phyloP scores from a whole-genome alignment of 92 coral and sea anemone genomes.

The Meandrina meandrites region DNA sequence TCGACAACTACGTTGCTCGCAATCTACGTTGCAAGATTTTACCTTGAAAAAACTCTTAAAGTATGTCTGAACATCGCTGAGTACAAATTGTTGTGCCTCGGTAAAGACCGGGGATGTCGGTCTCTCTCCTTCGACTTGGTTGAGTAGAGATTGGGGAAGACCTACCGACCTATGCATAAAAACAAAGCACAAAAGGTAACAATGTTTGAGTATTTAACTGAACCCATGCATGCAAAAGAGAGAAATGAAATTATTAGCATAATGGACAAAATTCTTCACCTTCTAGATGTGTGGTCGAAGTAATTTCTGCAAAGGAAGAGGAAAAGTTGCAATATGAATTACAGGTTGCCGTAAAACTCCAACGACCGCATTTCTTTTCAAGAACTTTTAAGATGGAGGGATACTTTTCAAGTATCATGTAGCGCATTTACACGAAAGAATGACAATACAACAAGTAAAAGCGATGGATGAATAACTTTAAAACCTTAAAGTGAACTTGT shows the following conservation, averaged over 20 bases:
- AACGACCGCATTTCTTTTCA: too few species aligned
- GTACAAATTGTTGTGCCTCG: slow-evolving; percentile 85
- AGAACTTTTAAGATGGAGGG: too few species aligned
- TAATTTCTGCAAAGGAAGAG: slow-evolving; percentile 68
- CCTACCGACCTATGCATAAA: slow-evolving; percentile 63
- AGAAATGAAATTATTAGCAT: not conserved
- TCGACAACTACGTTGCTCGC: too few species aligned
- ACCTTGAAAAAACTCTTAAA: slow-evolving; percentile 89
- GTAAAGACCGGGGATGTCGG: slow-evolving; percentile 80
- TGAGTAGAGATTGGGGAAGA: slow-evolving; percentile 75
- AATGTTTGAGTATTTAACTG: not conserved
- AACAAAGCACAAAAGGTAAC: not conserved
- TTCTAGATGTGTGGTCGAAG: slow-evolving; percentile 85
- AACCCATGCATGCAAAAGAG: not conserved
- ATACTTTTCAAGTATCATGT: too few species aligned
- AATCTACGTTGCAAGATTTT: slow-evolving; percentile 7
- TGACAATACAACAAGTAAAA: too few species aligned
- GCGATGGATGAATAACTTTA: too few species aligned
- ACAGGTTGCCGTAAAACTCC: too few species aligned
- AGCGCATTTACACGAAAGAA: too few species aligned
- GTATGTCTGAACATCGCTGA: slow-evolving; percentile 75
- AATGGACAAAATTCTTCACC: slow-evolving; percentile 42
- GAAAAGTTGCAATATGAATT: not conserved
- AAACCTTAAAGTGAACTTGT: too few species aligned
- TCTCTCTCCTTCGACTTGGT: slow-evolving; percentile 74